A percentile compares a stretch with the other conserved stretches of the same genome.
phyloP scores from a whole-genome alignment of 2,888 invertebrate species.

The Bibio marci region DNA sequence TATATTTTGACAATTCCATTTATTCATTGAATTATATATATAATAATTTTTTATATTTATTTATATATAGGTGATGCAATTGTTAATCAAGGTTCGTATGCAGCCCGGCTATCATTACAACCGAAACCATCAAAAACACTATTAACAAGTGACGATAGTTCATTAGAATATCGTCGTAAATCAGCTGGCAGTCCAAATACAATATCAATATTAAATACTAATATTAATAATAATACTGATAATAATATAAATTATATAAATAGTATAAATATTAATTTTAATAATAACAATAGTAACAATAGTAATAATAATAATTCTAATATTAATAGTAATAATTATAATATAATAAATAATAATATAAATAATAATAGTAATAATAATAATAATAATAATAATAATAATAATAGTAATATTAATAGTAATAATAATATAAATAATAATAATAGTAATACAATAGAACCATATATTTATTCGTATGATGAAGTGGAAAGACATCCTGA shows the following conservation, averaged over 20 bases:
- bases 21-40: too few relatives aligned
- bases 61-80: constrained; percentile 8
- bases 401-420: neutral
- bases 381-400: too few relatives aligned
- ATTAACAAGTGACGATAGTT: constrained; percentile 28
- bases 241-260: neutral
- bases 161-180: constrained; percentile 24
- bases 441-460: constrained; percentile 11
- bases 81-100: constrained; percentile 5
- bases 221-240: neutral
- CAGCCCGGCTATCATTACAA: constrained; percentile 10
- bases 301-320: constrained; percentile 3
- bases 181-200: constrained; percentile 25
- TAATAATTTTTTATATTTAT: neutral
- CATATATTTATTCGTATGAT: constrained; percentile 21
- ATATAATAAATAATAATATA: constrained; percentile 9
- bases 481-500: constrained; percentile 37
- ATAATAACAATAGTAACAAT: constrained; percentile 4
- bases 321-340: constrained; percentile 5
- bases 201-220: constrained; percentile 1
- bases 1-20: too few relatives aligned
- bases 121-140: constrained; percentile 30
- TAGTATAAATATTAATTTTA: constrained; percentile 5
- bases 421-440: constrained; percentile 3
- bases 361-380: neutral